Base-by-base conservation (phyloP, 2,113 vertebrate genomes). In the Forbesichthys papilliferus region DNA sequence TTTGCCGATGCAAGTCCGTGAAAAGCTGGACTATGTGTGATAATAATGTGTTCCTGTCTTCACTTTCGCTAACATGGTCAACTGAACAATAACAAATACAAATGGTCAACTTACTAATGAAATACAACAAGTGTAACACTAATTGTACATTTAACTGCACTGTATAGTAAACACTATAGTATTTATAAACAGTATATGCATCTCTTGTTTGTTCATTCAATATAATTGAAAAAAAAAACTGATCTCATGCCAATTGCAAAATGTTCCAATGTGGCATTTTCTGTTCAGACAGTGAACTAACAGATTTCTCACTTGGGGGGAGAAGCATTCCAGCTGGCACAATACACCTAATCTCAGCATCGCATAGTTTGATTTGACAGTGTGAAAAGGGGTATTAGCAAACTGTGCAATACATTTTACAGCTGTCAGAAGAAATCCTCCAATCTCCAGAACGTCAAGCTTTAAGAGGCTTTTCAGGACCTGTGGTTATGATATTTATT, bases 301-400 rank as follows among this genome's bases (percentile, higher is more conserved):
- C 5, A 73, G 54, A 57, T 74, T 75, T 81, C 80, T 71, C 68
- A 34, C 66, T 47, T 73, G 0, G 52, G 48, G 75, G 86, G 64
- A 56, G 78, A 78, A 67, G 73, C 77, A 86, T 86, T 73, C 80
- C 71, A 71, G 80, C 83, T 61, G 52, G 69, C 81, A 86, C 78
- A 77, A 86, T 75, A 66, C 74, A 71, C 58, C 61, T 79, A 82
- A 85, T 84, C 81, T 82, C 72, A 59, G 12, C 62, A 64, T 75
- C 65, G 51, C 60, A 68, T 53, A 75, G 74, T 77, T 81, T 0
- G 52, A 66, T 77, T 54, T 84, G 88, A 88, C 82, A 69, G 84
- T 11, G 79, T 81, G 82, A 81, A 78, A 72, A 68, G 27, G 56
- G 62, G 79, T 70, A 78, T 71, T 73, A 65, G 75, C 48, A 75